These are phyloP conservation scores for Drosophila heteroneura DNA, from an alignment of 2,888 invertebrate species.

Conservation along the genomic window DNA sequence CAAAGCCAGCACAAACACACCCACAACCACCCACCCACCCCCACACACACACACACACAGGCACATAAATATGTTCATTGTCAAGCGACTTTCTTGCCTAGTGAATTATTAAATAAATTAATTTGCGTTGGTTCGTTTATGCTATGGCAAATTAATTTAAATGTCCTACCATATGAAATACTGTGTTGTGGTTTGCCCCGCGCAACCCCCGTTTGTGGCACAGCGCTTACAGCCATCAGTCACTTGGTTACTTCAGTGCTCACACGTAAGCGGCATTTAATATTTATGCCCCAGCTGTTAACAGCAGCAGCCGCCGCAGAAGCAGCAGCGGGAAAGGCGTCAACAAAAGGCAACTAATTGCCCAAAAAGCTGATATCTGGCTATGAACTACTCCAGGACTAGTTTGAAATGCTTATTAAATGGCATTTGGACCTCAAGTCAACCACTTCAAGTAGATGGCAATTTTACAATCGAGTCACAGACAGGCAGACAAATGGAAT, in stretches of 20 bases:
- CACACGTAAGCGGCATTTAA: conserved; percentile 57
- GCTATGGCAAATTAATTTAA: conserved; percentile 76
- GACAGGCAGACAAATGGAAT: neutral
- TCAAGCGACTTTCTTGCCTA: conserved; percentile 74
- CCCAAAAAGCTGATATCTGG: conserved; percentile 41
- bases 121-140: conserved; percentile 70
- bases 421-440: conserved; percentile 47
- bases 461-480: conserved; percentile 2
- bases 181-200: conserved; percentile 29
- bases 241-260: conserved; percentile 29
- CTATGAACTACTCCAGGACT: conserved; percentile 7
- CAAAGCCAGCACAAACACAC: conserved; percentile 10
- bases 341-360: conserved; percentile 68
- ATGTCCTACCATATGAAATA: conserved; percentile 65
- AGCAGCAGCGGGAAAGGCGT: conserved; percentile 18
- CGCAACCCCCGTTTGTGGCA: conserved; percentile 7
- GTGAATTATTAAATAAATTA: conserved; percentile 81
- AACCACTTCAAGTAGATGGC: conserved; percentile 29
- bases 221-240: conserved; percentile 29
- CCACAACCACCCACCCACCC: conserved; percentile 18
- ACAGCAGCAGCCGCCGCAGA: conserved; percentile 18
- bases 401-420: conserved; percentile 54
- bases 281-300: conserved; percentile 64
- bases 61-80: conserved; percentile 67
- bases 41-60: conserved; percentile 5